These are phyloP conservation scores for Gobiocypris rarus DNA, from an alignment of 2,113 vertebrate species.

Conservation along the genomic window DNA sequence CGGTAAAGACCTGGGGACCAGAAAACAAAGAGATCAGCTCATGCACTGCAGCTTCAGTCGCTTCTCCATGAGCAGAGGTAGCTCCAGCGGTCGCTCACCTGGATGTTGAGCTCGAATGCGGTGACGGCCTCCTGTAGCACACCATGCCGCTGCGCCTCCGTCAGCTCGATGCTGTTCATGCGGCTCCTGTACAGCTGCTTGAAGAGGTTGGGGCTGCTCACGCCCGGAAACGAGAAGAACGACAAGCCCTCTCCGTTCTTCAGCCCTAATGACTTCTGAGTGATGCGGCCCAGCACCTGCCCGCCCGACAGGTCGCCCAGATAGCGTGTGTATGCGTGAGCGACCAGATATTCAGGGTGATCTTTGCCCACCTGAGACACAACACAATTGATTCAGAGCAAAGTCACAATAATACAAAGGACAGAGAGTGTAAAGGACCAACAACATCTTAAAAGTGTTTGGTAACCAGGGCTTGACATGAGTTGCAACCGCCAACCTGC, in stretches of 20 bases:
- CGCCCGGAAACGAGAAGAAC: constrained; percentile 87
- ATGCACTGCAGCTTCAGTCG: background rate
- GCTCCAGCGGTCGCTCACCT: constrained; percentile 61
- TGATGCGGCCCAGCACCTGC: constrained; percentile 90
- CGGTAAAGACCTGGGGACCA: constrained; percentile 73
- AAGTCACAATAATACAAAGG: background rate
- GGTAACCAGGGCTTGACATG: no score
- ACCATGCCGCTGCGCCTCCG: constrained; percentile 64
- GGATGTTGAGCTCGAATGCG: constrained; percentile 82
- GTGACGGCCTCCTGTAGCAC: constrained; percentile 84
- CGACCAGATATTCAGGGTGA: constrained; percentile 85
- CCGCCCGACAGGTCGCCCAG: constrained; percentile 95
- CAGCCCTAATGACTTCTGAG: constrained; percentile 87
- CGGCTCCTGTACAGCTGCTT: constrained; percentile 93
- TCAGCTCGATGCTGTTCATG: constrained; percentile 90
- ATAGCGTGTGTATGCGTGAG: constrained; percentile 93
- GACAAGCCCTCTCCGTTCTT: constrained; percentile 83
- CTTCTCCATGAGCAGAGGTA: background rate
- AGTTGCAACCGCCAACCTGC: no score
- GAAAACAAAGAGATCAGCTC: background rate
- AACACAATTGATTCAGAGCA: no score
- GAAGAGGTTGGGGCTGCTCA: constrained; percentile 86
- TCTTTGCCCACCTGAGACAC: constrained; percentile 73
- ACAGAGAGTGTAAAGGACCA: background rate
- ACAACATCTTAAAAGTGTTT: background rate